These are phyloP conservation scores for Tyto alba DNA, from an alignment of 2,113 vertebrate genomes.

Conservation along the genomic window DNA sequence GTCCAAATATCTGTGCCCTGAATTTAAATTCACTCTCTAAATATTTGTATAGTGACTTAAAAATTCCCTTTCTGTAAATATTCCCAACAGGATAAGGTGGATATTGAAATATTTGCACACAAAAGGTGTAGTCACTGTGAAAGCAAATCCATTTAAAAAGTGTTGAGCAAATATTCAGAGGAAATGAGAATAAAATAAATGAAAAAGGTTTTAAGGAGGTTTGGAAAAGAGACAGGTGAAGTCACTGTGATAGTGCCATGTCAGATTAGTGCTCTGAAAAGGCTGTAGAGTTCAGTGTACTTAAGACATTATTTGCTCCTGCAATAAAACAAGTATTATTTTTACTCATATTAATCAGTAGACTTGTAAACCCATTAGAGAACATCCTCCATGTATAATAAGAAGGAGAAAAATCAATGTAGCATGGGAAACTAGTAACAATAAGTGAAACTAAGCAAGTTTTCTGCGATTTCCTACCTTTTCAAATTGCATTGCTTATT, in stretches of 20 bases:
- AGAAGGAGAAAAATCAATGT: conserved; percentile 26
- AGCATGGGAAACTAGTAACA: conserved; percentile 18
- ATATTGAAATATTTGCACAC: conserved; percentile 49
- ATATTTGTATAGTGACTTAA: conserved; percentile 27
- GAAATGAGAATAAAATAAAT: conserved; percentile 34
- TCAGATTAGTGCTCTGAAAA: conserved; percentile 48
- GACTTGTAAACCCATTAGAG: conserved; percentile 32
- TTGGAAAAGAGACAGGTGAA: conserved; percentile 43
- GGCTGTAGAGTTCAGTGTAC: background rate
- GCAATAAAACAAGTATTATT: conserved; percentile 10
- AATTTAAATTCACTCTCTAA: conserved; percentile 25
- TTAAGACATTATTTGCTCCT: conserved; percentile 15
- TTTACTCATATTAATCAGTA: conserved; percentile 47
- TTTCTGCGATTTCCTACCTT: conserved; percentile 17
- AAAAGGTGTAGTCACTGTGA: conserved; percentile 45
- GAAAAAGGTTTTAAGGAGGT: background rate
- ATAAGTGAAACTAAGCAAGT: conserved; percentile 2
- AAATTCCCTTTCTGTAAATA: conserved; percentile 49
- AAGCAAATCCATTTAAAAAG: conserved; percentile 48
- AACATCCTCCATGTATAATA: conserved; percentile 7
- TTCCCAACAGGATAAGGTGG: conserved; percentile 27
- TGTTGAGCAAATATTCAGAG: conserved; percentile 42
- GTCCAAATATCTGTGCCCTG: background rate
- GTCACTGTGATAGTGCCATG: conserved; percentile 46
- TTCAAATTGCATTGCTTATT: conserved; percentile 22